Percentiles rank a stretch among this genome's conserved stretches.
These are phyloP conservation scores for Coryphaenoides rupestris DNA, from an alignment of 2,113 vertebrate species.

Conservation along the genomic window DNA sequence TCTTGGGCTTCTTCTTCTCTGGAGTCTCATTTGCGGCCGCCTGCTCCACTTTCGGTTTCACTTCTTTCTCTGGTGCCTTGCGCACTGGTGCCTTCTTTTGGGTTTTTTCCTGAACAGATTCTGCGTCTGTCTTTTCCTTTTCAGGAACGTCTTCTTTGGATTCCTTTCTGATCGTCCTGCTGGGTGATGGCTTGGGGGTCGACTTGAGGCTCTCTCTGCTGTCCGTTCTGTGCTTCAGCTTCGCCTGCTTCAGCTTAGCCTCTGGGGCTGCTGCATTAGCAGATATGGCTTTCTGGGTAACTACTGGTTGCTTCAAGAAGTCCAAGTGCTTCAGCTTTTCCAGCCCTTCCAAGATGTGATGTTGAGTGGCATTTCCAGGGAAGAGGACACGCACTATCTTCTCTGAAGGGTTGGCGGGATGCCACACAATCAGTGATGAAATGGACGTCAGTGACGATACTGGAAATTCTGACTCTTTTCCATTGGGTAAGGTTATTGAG, in stretches of 20 bases:
- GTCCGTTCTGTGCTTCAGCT: conserved; percentile 86
- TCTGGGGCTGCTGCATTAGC: conserved; percentile 69
- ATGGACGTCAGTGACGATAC: conserved; percentile 88
- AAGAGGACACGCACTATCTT: conserved; percentile 94
- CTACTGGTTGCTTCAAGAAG: conserved; percentile 86
- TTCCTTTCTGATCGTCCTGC: conserved; percentile 80
- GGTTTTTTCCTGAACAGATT: conserved; percentile 74
- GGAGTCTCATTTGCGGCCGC: conserved; percentile 70
- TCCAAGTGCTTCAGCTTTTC: conserved; percentile 96
- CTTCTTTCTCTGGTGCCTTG: conserved; percentile 81
- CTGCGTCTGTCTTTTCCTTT: conserved; percentile 67
- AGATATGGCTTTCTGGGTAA: conserved; percentile 85
- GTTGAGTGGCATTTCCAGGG: conserved; percentile 91
- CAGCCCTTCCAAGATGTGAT: conserved; percentile 89
- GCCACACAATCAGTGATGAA: conserved; percentile 94
- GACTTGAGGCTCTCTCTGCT: conserved; percentile 93
- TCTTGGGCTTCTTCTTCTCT: conserved; percentile 84
- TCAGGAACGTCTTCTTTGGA: conserved; percentile 86
- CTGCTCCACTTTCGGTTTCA: conserved; percentile 74
- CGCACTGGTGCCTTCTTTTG: conserved; percentile 80
- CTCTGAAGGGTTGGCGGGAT: conserved; percentile 90
- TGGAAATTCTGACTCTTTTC: conserved; percentile 88
- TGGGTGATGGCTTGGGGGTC: conserved; percentile 76
- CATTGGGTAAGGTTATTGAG: conserved; percentile 82
- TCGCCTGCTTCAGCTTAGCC: conserved; percentile 79